Conservation (phyloP, 2,888 invertebrate species). For the Drosophila lutescens region DNA sequence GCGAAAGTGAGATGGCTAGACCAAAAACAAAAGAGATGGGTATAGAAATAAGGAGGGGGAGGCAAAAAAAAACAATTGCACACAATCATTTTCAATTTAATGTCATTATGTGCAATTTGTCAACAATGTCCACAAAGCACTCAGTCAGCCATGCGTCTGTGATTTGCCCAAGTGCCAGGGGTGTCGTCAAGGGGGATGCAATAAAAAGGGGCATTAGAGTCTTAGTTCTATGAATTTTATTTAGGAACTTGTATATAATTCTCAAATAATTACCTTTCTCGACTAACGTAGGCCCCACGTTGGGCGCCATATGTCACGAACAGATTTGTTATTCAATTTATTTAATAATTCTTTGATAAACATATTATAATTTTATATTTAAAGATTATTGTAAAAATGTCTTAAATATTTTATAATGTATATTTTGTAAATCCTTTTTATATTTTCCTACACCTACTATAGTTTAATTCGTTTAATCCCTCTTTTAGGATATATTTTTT, state of each 20-base stretch:
- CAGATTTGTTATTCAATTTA: no score
- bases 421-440: no score
- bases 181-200: not conserved
- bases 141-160: constrained; percentile 64
- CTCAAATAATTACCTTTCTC: no score
- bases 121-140: constrained; percentile 74
- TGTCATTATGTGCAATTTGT: constrained; percentile 84
- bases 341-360: no score
- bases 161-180: constrained; percentile 56
- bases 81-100: constrained; percentile 83
- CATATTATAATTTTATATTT: no score
- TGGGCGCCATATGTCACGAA: no score
- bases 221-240: no score
- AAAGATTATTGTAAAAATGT: no score
- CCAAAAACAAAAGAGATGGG: constrained; percentile 24
- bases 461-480: not conserved
- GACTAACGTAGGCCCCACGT: no score
- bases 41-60: not conserved
- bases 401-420: no score
- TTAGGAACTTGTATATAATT: no score
- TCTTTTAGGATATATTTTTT: fast-evolving
- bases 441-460: no score
- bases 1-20: constrained; percentile 29
- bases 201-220: not conserved
- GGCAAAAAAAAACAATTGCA: constrained; percentile 69